Conservation (phyloP, 2,888 invertebrate species). For the Orthosia incerta region DNA sequence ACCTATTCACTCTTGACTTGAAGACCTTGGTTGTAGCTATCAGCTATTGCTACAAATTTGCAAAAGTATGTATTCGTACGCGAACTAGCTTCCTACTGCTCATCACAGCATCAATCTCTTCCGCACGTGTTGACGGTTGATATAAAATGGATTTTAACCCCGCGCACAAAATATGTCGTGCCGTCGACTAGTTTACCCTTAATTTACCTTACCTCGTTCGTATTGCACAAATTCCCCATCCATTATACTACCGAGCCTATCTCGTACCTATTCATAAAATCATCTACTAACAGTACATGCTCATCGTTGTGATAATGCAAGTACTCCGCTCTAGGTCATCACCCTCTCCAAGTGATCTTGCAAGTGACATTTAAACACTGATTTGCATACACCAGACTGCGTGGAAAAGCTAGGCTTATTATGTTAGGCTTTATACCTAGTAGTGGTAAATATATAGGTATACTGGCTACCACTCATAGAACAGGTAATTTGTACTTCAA, state of each 20-base stretch:
- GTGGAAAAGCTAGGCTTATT: slow-evolving; percentile 65
- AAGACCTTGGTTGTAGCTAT: too few relatives aligned
- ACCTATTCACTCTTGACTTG: too few relatives aligned
- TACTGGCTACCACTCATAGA: background rate
- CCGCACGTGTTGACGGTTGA: too few relatives aligned
- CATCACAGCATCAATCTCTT: too few relatives aligned
- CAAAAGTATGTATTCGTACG: too few relatives aligned
- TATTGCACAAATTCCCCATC: slow-evolving; percentile 20
- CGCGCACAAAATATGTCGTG: too few relatives aligned
- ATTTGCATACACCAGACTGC: slow-evolving; percentile 74
- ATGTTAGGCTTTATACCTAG: slow-evolving; percentile 45
- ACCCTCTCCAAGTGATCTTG: slow-evolving; percentile 74
- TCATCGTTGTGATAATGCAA: slow-evolving; percentile 53
- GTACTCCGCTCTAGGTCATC: slow-evolving; percentile 69
- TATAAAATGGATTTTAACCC: too few relatives aligned
- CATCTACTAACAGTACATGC: slow-evolving; percentile 36
- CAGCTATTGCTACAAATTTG: too few relatives aligned
- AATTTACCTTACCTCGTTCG: background rate
- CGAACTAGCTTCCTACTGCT: too few relatives aligned
- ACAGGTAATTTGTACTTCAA: background rate
- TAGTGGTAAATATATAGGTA: slow-evolving; percentile 14
- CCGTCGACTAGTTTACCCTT: too few relatives aligned
- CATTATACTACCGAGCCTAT: slow-evolving; percentile 27
- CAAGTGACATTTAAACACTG: slow-evolving; percentile 79
- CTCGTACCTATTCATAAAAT: slow-evolving; percentile 43